A percentile compares a stretch with the other conserved stretches of the same genome.
These are phyloP conservation scores for Papilio aristodemus DNA, from an alignment of 1,140 invertebrate species.

Conservation along the genomic window DNA sequence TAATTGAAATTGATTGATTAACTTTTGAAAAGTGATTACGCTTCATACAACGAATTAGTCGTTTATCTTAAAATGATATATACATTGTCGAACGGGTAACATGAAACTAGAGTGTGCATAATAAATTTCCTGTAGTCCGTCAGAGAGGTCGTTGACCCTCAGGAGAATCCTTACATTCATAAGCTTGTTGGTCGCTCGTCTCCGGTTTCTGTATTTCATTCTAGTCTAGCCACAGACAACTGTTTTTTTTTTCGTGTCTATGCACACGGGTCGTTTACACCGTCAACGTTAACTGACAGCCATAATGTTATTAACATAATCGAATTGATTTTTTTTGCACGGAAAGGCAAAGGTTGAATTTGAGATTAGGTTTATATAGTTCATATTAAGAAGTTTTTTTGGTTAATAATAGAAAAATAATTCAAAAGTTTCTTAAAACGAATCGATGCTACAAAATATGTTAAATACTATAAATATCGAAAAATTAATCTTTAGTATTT, in stretches of 20 bases:
- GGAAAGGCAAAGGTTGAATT: conserved; percentile 5
- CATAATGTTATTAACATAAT: conserved; percentile 20
- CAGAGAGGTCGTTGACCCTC: background rate
- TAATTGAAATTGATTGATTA: no score
- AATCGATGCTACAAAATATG: no score
- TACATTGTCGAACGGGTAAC: background rate
- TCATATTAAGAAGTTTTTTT: background rate
- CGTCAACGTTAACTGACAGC: conserved; percentile 6
- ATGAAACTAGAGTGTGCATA: conserved; percentile 5
- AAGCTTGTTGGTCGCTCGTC: conserved; percentile 21
- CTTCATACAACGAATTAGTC: no score
- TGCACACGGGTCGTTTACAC: conserved; percentile 27
- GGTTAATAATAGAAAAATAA: no score
- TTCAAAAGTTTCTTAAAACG: background rate
- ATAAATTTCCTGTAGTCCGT: background rate
- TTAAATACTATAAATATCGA: no score
- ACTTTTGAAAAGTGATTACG: no score
- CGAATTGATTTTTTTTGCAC: background rate
- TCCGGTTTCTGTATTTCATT: conserved; percentile 32
- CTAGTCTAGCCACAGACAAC: conserved; percentile 23
- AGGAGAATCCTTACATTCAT: conserved; percentile 31
- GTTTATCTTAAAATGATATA: no score
- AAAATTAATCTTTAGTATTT: background rate
- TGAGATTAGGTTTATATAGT: background rate
- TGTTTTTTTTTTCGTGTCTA: conserved; percentile 29